Evolutionary conservation across 1,140 invertebrate genomes (phyloP).

Genomic region (Drosophila obscura): DNA sequence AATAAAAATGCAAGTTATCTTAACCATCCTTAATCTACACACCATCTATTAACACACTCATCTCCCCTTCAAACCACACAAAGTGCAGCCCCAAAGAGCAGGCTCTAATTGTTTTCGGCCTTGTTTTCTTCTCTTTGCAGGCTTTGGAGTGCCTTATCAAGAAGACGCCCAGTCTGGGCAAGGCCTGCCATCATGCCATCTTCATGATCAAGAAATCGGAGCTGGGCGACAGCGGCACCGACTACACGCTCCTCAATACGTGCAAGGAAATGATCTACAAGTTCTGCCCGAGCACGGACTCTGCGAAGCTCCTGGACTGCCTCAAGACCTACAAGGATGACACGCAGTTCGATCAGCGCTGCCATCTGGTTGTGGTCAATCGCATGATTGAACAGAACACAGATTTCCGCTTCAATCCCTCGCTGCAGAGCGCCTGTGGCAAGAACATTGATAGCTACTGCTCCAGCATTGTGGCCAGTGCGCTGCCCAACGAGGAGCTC

Average conservation of each 20-base stretch:
- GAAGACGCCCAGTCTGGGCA: conserved; percentile 88
- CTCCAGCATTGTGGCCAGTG: conserved; percentile 79
- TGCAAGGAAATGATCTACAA: conserved; percentile 94
- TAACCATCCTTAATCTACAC: conserved; percentile 46
- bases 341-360: conserved; percentile 92
- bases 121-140: conserved; percentile 84
- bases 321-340: conserved; percentile 92
- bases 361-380: conserved; percentile 92
- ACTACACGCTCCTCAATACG: conserved; percentile 92
- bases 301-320: conserved; percentile 89
- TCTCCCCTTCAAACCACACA: neutral
- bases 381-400: conserved; percentile 96
- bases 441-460: conserved; percentile 91
- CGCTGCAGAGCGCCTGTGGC: conserved; percentile 89
- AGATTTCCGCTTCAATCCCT: conserved; percentile 96
- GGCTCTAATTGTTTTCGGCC: neutral
- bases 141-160: conserved; percentile 94
- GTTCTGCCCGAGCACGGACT: conserved; percentile 90
- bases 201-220: conserved; percentile 94
- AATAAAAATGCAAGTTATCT: conserved; percentile 83
- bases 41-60: neutral
- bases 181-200: conserved; percentile 90
- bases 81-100: neutral
- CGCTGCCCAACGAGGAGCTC: conserved; percentile 85
- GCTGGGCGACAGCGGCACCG: conserved; percentile 92